phyloP scores from a whole-genome alignment of 2,113 vertebrate species.

The Plectropomus leopardus region DNA sequence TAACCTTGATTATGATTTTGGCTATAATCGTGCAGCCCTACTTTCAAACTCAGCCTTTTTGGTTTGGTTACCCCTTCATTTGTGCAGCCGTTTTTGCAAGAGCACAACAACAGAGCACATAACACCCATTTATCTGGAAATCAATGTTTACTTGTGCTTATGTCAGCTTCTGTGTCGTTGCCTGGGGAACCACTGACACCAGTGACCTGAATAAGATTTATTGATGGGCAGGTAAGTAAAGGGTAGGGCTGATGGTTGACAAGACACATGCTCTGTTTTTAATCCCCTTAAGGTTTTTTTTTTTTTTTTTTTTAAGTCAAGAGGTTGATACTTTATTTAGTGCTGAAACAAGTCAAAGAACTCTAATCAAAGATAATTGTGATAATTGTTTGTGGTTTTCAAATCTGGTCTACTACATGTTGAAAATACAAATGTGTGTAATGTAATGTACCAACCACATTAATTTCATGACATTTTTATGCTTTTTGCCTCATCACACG shows the following conservation, averaged over 20 bases:
- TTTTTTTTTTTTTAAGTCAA: neutral
- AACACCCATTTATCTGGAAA: constrained; percentile 5
- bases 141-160: neutral
- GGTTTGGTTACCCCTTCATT: neutral
- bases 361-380: neutral
- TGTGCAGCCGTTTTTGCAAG: neutral
- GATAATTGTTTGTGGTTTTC: neutral
- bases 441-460: too few relatives aligned
- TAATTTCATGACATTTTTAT: too few relatives aligned
- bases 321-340: neutral
- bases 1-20: too few relatives aligned
- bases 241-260: neutral
- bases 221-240: constrained; percentile 17
- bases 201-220: constrained; percentile 5
- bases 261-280: neutral
- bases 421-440: too few relatives aligned
- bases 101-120: neutral
- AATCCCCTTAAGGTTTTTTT: neutral
- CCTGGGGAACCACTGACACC: constrained; percentile 21
- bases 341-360: neutral
- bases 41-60: neutral
- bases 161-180: constrained; percentile 1
- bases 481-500: too few relatives aligned
- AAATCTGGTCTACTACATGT: too few relatives aligned
- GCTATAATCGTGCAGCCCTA: neutral